Evolutionary conservation across 2,113 vertebrate species (phyloP), one percentile per base, ranked within the genome.

Genomic region (Kryptolebias marmoratus): DNA sequence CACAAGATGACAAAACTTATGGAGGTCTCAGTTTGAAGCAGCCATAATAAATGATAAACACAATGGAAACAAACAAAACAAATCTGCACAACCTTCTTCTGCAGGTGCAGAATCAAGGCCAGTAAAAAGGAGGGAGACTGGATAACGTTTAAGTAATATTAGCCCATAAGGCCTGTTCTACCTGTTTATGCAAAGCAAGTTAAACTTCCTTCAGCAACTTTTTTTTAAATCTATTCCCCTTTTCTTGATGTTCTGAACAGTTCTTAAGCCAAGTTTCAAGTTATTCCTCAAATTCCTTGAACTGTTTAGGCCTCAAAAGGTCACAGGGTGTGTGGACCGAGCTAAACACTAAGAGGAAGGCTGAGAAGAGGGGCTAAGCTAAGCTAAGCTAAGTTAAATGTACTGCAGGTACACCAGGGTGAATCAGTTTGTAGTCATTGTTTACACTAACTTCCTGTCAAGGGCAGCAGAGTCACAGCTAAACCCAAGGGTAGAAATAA

Each of bases 261-360:
- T 28, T 22, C 22, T 9, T 18, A 28, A 30, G 11, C 52, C n/a
- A 54, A 27, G 22, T 9, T 15, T 27, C 22, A 0, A 11, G 5
- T 27, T 22, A 6, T 13, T 42, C 64, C 73, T 50, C 28, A 16
- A 65, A 68, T 75, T 68, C 71, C 78, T 64, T 36, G 1, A 61
- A 49, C 62, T 76, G 66, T 82, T 93, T 88, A 89, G 79, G 71
- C 83, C 87, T 87, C 47, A n/a, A 53, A 66, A 83, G 55, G 71
- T 80, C 78, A 82, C 28, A 18, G n/a, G 52, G 74, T 73, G 63
- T 67, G 64, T 45, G 65, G 79, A 68, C 48, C 58, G 28, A 36
- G 55, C 18, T 3, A 27, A 53, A 58, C 54, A 47, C 45, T 32
- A 58, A 64, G 31, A 53, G 1, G 32, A 45, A 49, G 32, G 1